Base-by-base conservation (phyloP, 2,888 invertebrate species). In the Pandemis cinnamomeana region DNA sequence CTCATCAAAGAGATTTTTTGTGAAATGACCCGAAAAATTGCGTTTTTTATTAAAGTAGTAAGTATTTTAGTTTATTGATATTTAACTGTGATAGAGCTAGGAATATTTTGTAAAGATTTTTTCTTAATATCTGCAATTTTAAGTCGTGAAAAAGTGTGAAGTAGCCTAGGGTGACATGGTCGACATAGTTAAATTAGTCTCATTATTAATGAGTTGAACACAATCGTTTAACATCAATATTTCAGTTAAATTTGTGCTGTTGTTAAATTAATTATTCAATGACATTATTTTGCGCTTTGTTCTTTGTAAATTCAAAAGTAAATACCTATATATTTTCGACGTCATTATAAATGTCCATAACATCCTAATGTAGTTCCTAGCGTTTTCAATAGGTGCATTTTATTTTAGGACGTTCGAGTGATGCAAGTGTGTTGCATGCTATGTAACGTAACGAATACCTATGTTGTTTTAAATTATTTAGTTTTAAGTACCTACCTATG, bases 81-180 rank as follows among this genome's bases (percentile, higher is more conserved):
- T 91, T 91, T 90, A 90, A 89, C 93, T 93, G 93, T 94, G 93
- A 94, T 94, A 93, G 92, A 90, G 86, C 88, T 93, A 92, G 91
- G 88, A 88, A 86, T 91, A 86, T 83, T 83, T 82, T 82, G 75
- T 84, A 77, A 77, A 77, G 41, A 76, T 77, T 78, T 77, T 76
- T 78, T 72, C 75, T 72, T 76, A 73, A 70, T 68, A 75, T 73
- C 60, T 73, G 48, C 48, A 68, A 55, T 66, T n/a, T 60, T 58
- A 61, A 27, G 41, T 41, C 60, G 13, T 73, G 27, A 27, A 61
- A 70, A 60, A 51, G n/a, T 58, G 15, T 66, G 48, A 48, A 51
- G 27, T 70, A 64, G 69, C 15, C 10, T 58, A 68, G 62, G 60
- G 64, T 71, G 68, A 75, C 64, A 71, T 67, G 74, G 42, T 71